These are phyloP conservation scores for Pseudochirops corinnae DNA, from an alignment of 2,797 vertebrate genomes.

Conservation along the genomic window DNA sequence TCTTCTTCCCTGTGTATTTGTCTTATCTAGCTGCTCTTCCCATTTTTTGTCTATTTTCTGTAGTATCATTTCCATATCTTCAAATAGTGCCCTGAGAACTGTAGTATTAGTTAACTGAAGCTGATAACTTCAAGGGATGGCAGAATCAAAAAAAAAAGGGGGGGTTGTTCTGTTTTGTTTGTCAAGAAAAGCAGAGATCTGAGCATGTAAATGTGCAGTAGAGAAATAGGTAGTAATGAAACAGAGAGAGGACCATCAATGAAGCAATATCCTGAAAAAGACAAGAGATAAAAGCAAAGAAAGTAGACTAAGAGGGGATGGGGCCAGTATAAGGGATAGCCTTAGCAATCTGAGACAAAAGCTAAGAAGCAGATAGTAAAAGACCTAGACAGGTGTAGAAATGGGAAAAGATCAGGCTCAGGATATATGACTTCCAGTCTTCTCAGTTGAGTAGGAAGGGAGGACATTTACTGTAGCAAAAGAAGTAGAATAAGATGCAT, in stretches of 20 bases:
- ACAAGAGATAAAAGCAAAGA: neutral
- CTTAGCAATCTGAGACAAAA: neutral
- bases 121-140: too few species aligned
- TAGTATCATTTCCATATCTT: neutral
- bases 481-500: neutral
- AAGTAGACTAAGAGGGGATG: neutral
- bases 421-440: neutral
- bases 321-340: neutral
- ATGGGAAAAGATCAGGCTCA: neutral
- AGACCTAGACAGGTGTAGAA: neutral
- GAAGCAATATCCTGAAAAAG: neutral
- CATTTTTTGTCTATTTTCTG: neutral
- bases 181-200: neutral
- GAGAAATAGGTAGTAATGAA: neutral
- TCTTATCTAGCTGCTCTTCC: neutral
- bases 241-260: neutral
- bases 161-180: neutral
- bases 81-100: neutral
- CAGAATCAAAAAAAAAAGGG: neutral
- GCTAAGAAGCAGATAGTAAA: neutral
- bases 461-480: neutral
- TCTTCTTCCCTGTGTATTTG: neutral
- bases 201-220: neutral
- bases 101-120: neutral
- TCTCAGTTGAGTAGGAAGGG: neutral